Evolutionary conservation across 2,113 vertebrate genomes (phyloP).

Genomic region (Stomatorhinus ivindoensis): DNA sequence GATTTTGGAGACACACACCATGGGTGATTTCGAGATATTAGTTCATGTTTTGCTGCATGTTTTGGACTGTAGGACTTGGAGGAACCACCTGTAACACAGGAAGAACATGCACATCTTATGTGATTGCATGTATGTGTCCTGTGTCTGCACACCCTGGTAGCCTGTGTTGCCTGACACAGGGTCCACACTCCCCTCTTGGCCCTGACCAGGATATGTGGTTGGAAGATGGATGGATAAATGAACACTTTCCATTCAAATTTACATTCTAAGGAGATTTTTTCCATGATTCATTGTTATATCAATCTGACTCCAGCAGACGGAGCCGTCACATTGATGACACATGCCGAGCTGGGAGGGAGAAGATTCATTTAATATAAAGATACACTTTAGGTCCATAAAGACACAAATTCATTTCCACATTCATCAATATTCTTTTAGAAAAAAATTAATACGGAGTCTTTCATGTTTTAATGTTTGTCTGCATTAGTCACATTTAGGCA

Average conservation of each 20-base stretch:
- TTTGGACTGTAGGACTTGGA: not conserved
- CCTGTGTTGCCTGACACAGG: not conserved
- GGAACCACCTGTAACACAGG: not conserved
- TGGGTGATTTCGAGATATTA: not conserved
- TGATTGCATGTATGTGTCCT: not conserved
- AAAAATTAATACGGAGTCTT: not conserved
- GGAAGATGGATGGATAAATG: not conserved
- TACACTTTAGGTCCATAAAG: not conserved
- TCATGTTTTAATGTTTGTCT: not conserved
- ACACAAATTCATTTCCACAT: not conserved
- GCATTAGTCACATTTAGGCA: not conserved
- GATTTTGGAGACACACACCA: not conserved
- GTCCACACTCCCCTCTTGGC: not conserved
- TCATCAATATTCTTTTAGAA: not conserved
- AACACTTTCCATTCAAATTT: not conserved
- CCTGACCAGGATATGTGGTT: not conserved
- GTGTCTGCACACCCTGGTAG: not conserved
- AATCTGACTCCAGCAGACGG: not conserved
- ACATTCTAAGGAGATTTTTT: not conserved
- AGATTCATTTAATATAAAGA: not conserved
- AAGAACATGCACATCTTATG: not conserved
- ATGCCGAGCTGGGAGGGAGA: not conserved
- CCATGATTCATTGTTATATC: not conserved
- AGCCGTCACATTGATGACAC: not conserved
- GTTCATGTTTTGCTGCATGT: not conserved